Percentiles rank a stretch among this genome's conserved stretches.
These are phyloP conservation scores for Cerastis rubricosa DNA, from an alignment of 2,888 invertebrate genomes.

Conservation along the genomic window DNA sequence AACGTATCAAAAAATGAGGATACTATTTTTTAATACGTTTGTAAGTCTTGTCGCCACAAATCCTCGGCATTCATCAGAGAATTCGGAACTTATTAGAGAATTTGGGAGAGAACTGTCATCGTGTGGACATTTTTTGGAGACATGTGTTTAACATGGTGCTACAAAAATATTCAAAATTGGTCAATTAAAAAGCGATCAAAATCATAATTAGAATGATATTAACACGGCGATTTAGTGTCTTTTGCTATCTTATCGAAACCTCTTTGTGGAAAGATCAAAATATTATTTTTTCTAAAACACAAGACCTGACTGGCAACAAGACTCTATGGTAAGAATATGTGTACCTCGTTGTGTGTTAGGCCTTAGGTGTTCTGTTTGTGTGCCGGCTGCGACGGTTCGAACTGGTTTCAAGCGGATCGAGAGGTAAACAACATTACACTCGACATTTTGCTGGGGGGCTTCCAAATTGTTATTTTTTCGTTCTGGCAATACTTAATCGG, in stretches of 20 bases:
- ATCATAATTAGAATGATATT: neutral
- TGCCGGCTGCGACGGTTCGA: conserved; percentile 60
- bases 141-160: neutral
- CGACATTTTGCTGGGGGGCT: conserved; percentile 44
- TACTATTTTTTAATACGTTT: too few species aligned
- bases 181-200: neutral
- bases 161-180: neutral
- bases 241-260: neutral
- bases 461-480: conserved; percentile 24
- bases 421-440: conserved; percentile 45
- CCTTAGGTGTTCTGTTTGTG: conserved; percentile 62
- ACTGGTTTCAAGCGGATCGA: conserved; percentile 58
- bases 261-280: neutral
- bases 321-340: conserved; percentile 25
- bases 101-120: neutral
- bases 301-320: conserved; percentile 27
- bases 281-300: neutral
- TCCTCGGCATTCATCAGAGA: too few species aligned
- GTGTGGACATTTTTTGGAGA: neutral
- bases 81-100: neutral
- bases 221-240: neutral
- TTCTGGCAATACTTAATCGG: conserved; percentile 31
- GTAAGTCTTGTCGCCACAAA: too few species aligned
- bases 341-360: conserved; percentile 52
- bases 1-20: neutral